phyloP scores from a whole-genome alignment of 2,888 invertebrate genomes.

The Amphipyra tragopoginis region DNA sequence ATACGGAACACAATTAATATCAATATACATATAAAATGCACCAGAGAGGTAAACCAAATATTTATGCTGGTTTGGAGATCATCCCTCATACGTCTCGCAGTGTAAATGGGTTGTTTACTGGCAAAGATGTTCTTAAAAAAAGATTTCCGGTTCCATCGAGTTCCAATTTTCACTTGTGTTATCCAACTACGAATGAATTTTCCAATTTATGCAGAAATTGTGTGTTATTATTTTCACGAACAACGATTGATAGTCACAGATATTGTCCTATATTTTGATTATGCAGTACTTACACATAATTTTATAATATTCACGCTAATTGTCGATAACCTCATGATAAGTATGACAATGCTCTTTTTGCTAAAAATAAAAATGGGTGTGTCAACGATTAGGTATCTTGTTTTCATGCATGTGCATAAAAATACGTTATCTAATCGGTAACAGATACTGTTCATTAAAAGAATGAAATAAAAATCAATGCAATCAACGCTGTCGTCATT shows the following conservation, averaged over 20 bases:
- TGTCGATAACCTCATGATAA: slow-evolving; percentile 9
- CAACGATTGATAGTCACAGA: slow-evolving; percentile 24
- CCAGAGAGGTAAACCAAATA: too few relatives aligned
- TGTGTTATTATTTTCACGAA: not conserved
- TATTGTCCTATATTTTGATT: slow-evolving; percentile 24
- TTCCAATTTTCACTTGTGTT: too few relatives aligned
- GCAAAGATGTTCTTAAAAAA: too few relatives aligned
- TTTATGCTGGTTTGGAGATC: too few relatives aligned
- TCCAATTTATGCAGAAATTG: too few relatives aligned
- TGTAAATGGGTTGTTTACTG: too few relatives aligned
- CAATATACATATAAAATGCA: too few relatives aligned
- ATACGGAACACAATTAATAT: too few relatives aligned
- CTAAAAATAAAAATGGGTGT: slow-evolving; percentile 13
- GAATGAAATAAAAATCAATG: slow-evolving; percentile 1
- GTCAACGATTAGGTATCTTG: not conserved
- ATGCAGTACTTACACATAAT: slow-evolving; percentile 16
- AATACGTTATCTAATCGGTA: slow-evolving; percentile 12
- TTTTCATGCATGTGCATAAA: slow-evolving; percentile 5
- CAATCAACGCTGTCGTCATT: slow-evolving; percentile 30
- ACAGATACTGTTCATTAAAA: slow-evolving; percentile 11
- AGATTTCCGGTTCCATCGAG: too few relatives aligned
- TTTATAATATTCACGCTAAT: slow-evolving; percentile 29
- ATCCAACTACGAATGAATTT: too few relatives aligned
- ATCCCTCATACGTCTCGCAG: too few relatives aligned
- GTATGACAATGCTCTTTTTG: slow-evolving; percentile 13